Base-by-base conservation (phyloP, 2,797 vertebrate genomes). In the Caiman crocodilus region DNA sequence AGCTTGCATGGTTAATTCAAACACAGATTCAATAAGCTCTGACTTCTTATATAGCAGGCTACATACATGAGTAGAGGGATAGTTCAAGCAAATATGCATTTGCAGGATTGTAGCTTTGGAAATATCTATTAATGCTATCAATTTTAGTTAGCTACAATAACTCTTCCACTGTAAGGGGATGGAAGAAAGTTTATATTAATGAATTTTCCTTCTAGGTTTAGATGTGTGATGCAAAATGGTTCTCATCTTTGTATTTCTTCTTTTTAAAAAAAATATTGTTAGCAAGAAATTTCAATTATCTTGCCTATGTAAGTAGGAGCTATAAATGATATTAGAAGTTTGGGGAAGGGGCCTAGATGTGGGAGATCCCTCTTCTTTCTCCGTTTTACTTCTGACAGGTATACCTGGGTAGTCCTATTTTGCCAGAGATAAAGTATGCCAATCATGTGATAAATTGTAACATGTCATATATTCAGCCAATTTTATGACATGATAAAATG, bases 181-280 rank as follows among this genome's bases (percentile, higher is more conserved):
- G 42, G 42, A 50, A 10, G 42, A 10, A 63, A 28, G 26, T 63
- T 28, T 63, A 28, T 63, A 63, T 30, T 35, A 69, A 5, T 71
- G 10, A 50, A 86, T 1, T 0, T 61, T 79, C 18, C 84, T 79
- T 89, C 20, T 26, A 64, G 56, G n/a, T 20, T 85, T 57, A 60
- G 8, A 58, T 8, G 2, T 76, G 5, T 59, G 60, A 5, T n/a
- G 0, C 0, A 56, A 50, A 93, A 74, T 17, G 1, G 61, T 30
- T 84, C 10, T 82, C 35, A 76, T 30, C 1, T 15, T 86, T 82
- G 80, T 26, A 60, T 79, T 9, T 12, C 3, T 69, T 26, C 26
- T 26, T 74, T 30, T 67, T 10, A 50, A 50, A 50, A 50, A 50
- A 50, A 30, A 2, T 67, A 30, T 4, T 67, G 15, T 26, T 30